Base-by-base conservation (phyloP, 2,113 vertebrate genomes). In the Morone chrysops region DNA sequence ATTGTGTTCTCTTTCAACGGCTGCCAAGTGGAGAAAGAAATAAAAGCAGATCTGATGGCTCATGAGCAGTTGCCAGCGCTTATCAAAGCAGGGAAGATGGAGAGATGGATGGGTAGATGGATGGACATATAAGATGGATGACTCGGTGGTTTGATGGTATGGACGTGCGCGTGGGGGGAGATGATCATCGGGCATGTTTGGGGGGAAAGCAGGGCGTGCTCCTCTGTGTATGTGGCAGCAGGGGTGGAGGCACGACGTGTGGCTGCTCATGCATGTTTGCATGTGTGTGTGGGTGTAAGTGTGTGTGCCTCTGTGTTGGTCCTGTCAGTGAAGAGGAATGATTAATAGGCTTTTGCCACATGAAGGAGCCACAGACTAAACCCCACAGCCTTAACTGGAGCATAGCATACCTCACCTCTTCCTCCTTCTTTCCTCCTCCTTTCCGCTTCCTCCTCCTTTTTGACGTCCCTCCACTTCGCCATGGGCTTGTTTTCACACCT, bases 341-440 rank as follows among this genome's bases (percentile, higher is more conserved):
- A 95, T 94, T 94, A 94, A 95, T 95, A 93, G 73, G 74, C 69
- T 56, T 67, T 79, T 86, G 87, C 90, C 71, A 92, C 90, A 90
- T 84, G 71, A 91, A 82, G 84, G 87, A 90, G 86, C 65, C 80
- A 75, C 62, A 13, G 62, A 70, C 88, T 83, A 70, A 87, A 89
- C 76, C 87, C 78, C 68, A 38, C 43, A 82, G 68, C 75, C 75
- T 87, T 60, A 87, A 89, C 80, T 79, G 80, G 77, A 88, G 70
- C 87, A 31, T 4, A 65, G 80, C 70, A 36, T 51, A 66, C 61
- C 68, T 88, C 86, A 69, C 80, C 69, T 86, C 82, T 62, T 87
- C 86, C 74, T 88, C 83, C 70, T 67, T 18, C 45, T 73, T 74
- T 67, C 73, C 69, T 50, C 17, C 63, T 50, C 17, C 53, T 38